These are phyloP conservation scores for Sphyrna mokarran DNA, from an alignment of 2,113 vertebrate species.

Conservation along the genomic window DNA sequence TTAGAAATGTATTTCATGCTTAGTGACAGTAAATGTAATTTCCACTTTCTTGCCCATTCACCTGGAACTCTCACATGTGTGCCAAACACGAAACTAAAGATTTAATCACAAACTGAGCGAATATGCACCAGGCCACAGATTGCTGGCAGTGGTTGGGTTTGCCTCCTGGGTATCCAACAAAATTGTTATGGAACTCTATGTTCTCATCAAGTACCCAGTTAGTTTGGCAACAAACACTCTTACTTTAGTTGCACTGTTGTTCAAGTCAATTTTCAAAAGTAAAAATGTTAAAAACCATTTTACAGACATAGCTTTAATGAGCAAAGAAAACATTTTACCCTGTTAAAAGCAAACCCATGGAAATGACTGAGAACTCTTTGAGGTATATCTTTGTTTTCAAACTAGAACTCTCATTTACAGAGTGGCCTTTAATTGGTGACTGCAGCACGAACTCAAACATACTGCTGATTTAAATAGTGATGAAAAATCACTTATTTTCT, in stretches of 20 bases:
- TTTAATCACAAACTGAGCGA: neutral
- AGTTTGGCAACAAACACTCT: neutral
- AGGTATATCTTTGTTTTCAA: neutral
- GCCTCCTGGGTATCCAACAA: neutral
- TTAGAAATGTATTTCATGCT: neutral
- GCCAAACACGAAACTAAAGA: neutral
- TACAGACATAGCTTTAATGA: neutral
- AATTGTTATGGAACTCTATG: neutral
- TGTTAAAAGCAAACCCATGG: neutral
- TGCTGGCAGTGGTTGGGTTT: neutral
- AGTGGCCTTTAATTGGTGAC: neutral
- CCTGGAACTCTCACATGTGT: neutral
- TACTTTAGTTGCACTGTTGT: neutral
- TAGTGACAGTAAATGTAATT: neutral
- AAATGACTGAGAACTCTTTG: neutral
- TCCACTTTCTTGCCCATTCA: neutral
- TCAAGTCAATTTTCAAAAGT: neutral
- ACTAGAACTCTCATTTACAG: neutral
- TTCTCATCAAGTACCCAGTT: neutral
- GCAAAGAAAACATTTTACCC: neutral
- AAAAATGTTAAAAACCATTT: neutral
- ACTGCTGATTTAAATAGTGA: neutral
- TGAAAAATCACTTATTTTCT: neutral
- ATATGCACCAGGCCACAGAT: neutral
- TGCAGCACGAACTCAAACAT: neutral